Percentiles rank a stretch among this genome's conserved stretches.
phyloP scores from a whole-genome alignment of 2,113 vertebrate species.

The Poeciliopsis turrubarensis region DNA sequence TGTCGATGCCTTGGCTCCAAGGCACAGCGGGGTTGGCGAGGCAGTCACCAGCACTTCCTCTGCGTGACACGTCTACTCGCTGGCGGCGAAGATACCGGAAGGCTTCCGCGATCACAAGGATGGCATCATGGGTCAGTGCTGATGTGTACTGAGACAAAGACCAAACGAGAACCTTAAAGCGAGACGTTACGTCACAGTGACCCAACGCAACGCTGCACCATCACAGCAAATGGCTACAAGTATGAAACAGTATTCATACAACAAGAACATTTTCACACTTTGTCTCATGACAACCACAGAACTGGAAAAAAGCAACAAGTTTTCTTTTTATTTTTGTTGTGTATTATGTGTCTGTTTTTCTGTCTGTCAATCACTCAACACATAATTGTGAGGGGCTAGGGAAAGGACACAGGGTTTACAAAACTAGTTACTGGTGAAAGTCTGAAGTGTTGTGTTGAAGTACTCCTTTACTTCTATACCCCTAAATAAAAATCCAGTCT shows the following conservation, averaged over 20 bases:
- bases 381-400: neutral
- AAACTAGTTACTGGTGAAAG: neutral
- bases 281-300: neutral
- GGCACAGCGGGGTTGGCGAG: constrained; percentile 97
- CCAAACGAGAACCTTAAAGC: constrained; percentile 35
- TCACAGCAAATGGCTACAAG: neutral
- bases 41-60: constrained; percentile 96
- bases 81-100: constrained; percentile 95
- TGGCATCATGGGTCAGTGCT: constrained; percentile 93
- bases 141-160: constrained; percentile 89
- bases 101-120: constrained; percentile 94
- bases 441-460: neutral
- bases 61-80: constrained; percentile 93
- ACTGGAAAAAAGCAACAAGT: neutral
- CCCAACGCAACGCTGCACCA: neutral
- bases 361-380: neutral
- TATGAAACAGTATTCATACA: neutral
- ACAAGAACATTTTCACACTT: too few relatives aligned
- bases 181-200: constrained; percentile 11
- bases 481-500: too few relatives aligned
- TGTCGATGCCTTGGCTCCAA: constrained; percentile 99
- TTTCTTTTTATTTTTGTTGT: too few relatives aligned
- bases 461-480: too few relatives aligned
- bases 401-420: neutral
- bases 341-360: too few relatives aligned